Conservation (phyloP, 1,140 invertebrate species). For the Metopolophium dirhodum region DNA sequence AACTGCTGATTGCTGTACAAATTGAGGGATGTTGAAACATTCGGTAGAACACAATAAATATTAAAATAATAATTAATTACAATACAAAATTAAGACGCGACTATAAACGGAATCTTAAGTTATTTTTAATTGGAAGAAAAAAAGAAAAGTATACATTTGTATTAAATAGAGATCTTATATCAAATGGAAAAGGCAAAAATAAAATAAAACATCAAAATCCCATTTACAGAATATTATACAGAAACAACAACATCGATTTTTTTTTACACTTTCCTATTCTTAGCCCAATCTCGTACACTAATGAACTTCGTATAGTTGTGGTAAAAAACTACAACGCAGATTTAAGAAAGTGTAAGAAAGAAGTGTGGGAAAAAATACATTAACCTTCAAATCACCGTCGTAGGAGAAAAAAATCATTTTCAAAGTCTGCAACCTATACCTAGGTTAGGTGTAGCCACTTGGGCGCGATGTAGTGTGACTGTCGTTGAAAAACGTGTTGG, state of each 20-base stretch:
- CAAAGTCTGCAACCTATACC: not conserved
- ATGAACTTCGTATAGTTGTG: not conserved
- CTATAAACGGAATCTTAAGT: not conserved
- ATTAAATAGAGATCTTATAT: not conserved
- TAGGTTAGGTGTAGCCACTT: not conserved
- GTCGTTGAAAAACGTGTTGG: not conserved
- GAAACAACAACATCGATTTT: not conserved
- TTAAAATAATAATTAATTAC: not conserved
- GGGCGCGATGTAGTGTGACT: not conserved
- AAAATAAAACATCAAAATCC: not conserved
- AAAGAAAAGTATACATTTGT: not conserved
- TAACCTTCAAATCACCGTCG: not conserved
- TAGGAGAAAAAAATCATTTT: not conserved
- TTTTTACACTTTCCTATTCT: not conserved
- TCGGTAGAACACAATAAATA: not conserved
- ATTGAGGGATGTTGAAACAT: not conserved
- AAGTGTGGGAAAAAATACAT: not conserved
- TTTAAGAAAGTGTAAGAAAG: not conserved
- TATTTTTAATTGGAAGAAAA: not conserved
- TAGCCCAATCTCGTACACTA: not conserved
- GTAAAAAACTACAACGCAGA: not conserved
- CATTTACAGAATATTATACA: not conserved
- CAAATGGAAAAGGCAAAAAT: not conserved
- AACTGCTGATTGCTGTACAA: not conserved
- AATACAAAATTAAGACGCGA: not conserved